Base-by-base conservation (phyloP, 1,140 invertebrate species). In the Hermetia illucens region DNA sequence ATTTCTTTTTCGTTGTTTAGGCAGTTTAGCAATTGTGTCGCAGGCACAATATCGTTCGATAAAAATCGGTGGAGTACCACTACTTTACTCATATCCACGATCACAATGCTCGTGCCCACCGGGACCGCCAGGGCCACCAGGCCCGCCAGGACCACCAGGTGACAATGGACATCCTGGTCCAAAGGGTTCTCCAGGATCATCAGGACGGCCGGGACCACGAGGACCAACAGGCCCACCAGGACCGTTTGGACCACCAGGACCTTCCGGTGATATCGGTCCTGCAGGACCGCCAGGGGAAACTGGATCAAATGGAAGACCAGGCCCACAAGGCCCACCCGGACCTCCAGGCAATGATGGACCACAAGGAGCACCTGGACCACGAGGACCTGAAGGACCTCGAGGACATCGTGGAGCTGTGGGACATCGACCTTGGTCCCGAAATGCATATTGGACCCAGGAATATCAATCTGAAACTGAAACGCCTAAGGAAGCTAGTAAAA, bases 111-210 rank as follows among this genome's bases (percentile, higher is more conserved):
- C n/a, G n/a, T n/a, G n/a, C n/a, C n/a, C n/a, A n/a, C n/a, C n/a
- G n/a, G 44, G 33, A 42, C 60, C 4, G 55, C 55, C 5, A 56
- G 52, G 1, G 56, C 60, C 1, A 55, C 62, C 1, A 55, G 51
- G 15, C 53, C 56, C 2, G 53, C 56, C 29, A 64, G 36, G 9
- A 64, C 44, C 32, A 51, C 50, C 31, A 48, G 41, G 10, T 51
- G 25, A 8, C 34, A 20, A 32, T 40, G 30, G 29, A 42, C 21
- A 45, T 55, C n/a, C 49, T 45, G 5, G 35, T 30, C 37, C 2
- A 35, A 40, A 10, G 33, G 35, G 13, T 39, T 38, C 22, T 6
- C 9, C 27, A 10, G 43, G 29, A 39, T 22, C 32, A 24, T 16
- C 21, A 5, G 30, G 38, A 10, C 15, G 21, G 4, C 35, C 38